phyloP scores from a whole-genome alignment of 35 echinoderm and acorn worm species.

The Holothuria glaberrima region DNA sequence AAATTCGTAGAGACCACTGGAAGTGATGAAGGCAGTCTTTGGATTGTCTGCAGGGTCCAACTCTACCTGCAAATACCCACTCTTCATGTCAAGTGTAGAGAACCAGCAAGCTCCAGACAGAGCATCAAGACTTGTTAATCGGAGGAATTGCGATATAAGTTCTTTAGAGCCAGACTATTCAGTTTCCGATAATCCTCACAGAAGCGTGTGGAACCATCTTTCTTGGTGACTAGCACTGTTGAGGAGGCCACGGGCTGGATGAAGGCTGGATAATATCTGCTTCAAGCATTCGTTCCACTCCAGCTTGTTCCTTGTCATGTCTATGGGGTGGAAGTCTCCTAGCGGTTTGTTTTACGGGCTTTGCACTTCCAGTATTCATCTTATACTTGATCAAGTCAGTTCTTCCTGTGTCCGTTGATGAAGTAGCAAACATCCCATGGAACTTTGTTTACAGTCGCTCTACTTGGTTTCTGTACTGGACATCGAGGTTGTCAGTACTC shows the following conservation, averaged over 20 bases:
- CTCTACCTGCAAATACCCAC: constrained; percentile 64
- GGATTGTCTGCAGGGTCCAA: constrained; percentile 43
- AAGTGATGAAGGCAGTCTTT: no score
- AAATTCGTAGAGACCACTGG: no score
- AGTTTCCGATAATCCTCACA: constrained; percentile 51
- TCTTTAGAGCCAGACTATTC: constrained; percentile 23
- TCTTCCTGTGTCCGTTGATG: not conserved
- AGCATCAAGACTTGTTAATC: constrained; percentile 68
- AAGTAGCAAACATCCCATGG: not conserved
- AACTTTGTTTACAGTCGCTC: not conserved
- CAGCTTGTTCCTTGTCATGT: not conserved
- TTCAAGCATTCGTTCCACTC: not conserved
- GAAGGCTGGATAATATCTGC: no score
- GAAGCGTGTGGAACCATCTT: no score
- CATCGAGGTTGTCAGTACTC: no score
- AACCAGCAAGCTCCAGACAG: constrained; percentile 37
- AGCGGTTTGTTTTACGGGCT: not conserved
- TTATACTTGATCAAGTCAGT: not conserved
- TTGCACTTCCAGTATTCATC: no score
- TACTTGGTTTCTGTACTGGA: no score
- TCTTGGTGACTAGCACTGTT: constrained; percentile 60
- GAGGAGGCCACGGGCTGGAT: constrained; percentile 21
- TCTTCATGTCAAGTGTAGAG: no score
- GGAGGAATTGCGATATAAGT: constrained; percentile 52
- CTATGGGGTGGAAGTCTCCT: no score